Evolutionary conservation across 2,888 invertebrate species (phyloP).

Genomic region (Aphelenchoides bicaudatus): DNA sequence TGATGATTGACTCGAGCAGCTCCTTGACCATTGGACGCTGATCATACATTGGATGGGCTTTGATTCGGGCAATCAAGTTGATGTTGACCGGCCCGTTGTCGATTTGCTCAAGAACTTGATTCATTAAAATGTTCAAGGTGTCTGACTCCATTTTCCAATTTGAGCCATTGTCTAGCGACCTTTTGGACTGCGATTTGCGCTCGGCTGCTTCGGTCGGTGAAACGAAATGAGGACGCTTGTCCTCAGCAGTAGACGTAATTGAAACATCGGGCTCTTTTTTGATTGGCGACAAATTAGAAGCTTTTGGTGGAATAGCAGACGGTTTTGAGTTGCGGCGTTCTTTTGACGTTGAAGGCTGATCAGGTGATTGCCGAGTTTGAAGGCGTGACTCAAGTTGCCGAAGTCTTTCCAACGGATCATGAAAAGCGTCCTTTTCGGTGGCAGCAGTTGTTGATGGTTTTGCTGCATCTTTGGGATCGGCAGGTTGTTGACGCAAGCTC

Average conservation of each 20-base stretch:
- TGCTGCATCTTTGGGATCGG: slow-evolving; percentile 21
- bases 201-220: slow-evolving; percentile 14
- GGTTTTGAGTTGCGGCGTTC: neutral
- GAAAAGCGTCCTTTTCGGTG: slow-evolving; percentile 32
- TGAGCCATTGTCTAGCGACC: neutral
- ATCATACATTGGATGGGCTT: slow-evolving; percentile 57
- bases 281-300: slow-evolving; percentile 1
- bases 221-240: slow-evolving; percentile 18
- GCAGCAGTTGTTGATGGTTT: slow-evolving; percentile 13
- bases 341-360: slow-evolving; percentile 14
- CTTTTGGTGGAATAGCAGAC: neutral
- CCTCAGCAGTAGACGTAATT: slow-evolving; percentile 10
- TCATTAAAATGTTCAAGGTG: slow-evolving; percentile 58
- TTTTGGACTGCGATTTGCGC: slow-evolving; percentile 10
- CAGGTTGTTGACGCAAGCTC: slow-evolving; percentile 36
- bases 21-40: slow-evolving; percentile 58
- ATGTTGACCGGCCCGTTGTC: slow-evolving; percentile 57
- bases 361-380: slow-evolving; percentile 13
- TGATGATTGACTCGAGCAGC: slow-evolving; percentile 47
- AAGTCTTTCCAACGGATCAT: slow-evolving; percentile 58
- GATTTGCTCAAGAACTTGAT: slow-evolving; percentile 59
- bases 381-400: slow-evolving; percentile 54
- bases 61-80: slow-evolving; percentile 53
- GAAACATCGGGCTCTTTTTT: neutral
- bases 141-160: slow-evolving; percentile 53